A percentile compares a stretch with the other conserved stretches of the same genome.
Conservation (phyloP, 2,113 vertebrate species). For the Podocnemis expansa region DNA sequence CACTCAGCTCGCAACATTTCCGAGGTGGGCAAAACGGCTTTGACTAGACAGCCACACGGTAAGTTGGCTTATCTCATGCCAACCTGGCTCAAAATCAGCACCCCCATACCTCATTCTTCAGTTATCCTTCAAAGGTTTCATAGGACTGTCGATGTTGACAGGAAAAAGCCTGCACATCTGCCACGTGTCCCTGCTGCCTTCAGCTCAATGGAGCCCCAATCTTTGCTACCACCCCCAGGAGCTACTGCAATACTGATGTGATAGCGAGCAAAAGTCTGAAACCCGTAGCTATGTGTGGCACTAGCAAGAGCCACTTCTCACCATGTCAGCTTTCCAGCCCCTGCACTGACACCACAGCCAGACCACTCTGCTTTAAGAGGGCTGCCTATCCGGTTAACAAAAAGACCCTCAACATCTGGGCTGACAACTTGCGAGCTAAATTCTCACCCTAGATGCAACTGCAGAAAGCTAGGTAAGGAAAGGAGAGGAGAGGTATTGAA, state of each 20-base stretch:
- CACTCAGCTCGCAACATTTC: not conserved
- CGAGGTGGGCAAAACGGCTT: not conserved
- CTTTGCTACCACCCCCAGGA: not conserved
- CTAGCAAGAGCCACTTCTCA: not conserved
- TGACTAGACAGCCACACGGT: not conserved
- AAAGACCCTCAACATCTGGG: not conserved
- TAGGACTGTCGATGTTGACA: not conserved
- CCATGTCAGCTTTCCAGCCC: not conserved
- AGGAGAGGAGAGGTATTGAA: not conserved
- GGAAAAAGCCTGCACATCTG: not conserved
- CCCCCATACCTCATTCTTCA: not conserved
- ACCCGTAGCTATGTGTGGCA: not conserved
- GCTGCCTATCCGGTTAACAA: not conserved
- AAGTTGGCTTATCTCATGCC: not conserved
- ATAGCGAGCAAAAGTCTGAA: not conserved
- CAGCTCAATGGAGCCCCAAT: not conserved
- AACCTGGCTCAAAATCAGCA: not conserved
- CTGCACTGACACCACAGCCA: accelerated
- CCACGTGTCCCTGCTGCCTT: not conserved
- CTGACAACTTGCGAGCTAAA: not conserved
- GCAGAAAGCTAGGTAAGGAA: not conserved
- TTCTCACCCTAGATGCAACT: not conserved
- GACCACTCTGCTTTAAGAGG: not conserved
- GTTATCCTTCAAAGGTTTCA: not conserved
- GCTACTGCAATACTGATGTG: not conserved